Conservation (phyloP, 2,797 vertebrate genomes). For the Galagoides demidoff region DNA sequence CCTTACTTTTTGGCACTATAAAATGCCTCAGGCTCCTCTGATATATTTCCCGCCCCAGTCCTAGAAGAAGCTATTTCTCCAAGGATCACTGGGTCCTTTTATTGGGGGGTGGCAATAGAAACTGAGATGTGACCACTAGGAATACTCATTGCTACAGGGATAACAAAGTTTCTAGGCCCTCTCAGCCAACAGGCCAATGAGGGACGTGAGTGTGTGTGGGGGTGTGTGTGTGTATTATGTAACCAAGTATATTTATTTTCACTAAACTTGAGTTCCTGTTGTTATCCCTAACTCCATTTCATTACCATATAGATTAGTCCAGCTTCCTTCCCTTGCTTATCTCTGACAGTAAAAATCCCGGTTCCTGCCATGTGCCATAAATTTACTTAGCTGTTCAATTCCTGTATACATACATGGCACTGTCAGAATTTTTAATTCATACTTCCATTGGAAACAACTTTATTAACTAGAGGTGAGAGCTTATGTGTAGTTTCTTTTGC, state of each 20-base stretch:
- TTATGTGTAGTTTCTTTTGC: background rate
- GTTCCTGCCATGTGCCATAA: background rate
- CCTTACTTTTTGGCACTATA: background rate
- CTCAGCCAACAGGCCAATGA: background rate
- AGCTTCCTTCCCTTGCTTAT: background rate
- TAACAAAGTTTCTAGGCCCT: background rate
- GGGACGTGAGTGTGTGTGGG: background rate
- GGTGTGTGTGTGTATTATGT: background rate
- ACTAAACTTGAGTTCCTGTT: background rate
- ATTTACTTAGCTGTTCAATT: background rate
- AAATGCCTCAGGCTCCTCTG: background rate
- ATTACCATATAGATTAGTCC: background rate
- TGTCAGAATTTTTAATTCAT: background rate
- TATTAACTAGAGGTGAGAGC: background rate
- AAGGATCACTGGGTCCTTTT: background rate
- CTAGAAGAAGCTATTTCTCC: background rate
- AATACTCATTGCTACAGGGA: background rate
- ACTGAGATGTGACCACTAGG: background rate
- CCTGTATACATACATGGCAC: background rate
- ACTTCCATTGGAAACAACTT: background rate
- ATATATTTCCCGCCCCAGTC: background rate
- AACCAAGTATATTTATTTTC: background rate
- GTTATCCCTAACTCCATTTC: background rate
- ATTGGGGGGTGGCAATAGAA: background rate
- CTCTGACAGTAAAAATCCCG: background rate